Evolutionary conservation across 1,140 invertebrate species (phyloP).

Genomic region (Drosophila orosa): DNA sequence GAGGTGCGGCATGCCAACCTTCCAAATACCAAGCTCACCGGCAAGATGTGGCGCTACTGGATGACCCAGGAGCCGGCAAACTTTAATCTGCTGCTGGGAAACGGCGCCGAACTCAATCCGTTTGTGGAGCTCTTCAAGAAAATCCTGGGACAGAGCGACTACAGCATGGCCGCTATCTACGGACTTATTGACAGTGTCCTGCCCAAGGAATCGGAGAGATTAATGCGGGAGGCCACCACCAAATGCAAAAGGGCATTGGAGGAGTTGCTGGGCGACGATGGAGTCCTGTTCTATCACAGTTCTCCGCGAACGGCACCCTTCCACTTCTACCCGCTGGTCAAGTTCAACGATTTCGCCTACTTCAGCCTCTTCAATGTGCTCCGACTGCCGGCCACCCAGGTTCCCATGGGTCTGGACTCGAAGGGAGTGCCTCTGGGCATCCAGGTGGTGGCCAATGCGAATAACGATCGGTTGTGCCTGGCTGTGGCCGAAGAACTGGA

Average conservation of each 20-base stretch:
- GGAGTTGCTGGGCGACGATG: constrained; percentile 90
- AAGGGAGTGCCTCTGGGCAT: constrained; percentile 92
- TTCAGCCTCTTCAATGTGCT: constrained; percentile 95
- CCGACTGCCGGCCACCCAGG: constrained; percentile 92
- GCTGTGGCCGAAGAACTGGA: constrained; percentile 94
- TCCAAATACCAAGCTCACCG: constrained; percentile 87
- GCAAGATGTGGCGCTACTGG: constrained; percentile 89
- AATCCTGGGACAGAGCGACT: constrained; percentile 86
- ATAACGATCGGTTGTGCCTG: constrained; percentile 92
- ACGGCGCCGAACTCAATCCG: constrained; percentile 86
- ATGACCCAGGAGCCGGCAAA: constrained; percentile 89
- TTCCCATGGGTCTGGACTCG: constrained; percentile 89
- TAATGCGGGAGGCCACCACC: constrained; percentile 87
- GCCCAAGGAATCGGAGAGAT: constrained; percentile 87
- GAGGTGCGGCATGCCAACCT: constrained; percentile 84
- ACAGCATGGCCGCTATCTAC: constrained; percentile 88
- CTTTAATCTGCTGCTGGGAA: constrained; percentile 87
- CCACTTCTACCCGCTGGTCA: constrained; percentile 92
- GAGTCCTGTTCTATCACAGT: constrained; percentile 94
- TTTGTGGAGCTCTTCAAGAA: constrained; percentile 87
- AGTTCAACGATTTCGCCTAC: constrained; percentile 95
- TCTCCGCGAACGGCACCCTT: constrained; percentile 93
- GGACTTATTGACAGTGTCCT: constrained; percentile 87
- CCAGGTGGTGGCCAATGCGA: constrained; percentile 91
- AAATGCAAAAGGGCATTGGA: constrained; percentile 87